Base-by-base conservation (phyloP, 2,797 vertebrate species). In the Chromis chromis region DNA sequence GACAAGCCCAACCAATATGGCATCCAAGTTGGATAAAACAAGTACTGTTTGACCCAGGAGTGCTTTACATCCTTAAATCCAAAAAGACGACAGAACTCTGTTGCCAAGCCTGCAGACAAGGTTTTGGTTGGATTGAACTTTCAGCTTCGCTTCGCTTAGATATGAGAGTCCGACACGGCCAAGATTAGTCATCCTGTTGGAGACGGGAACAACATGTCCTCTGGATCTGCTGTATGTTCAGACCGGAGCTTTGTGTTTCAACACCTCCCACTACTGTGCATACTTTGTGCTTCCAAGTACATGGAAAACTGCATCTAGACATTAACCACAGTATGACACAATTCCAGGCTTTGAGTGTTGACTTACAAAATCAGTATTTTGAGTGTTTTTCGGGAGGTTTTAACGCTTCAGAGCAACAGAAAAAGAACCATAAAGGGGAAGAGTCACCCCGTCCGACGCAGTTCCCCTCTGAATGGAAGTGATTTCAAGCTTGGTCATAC, bases 151-250 rank as follows among this genome's bases (percentile, higher is more conserved):
- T 85, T 36, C 42, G 33, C 69, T 85, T 36, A 81, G 82, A 88
- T 91, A 91, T 83, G 79, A 84, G 49, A 67, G 24, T 24, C 39
- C 33, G 52, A 86, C 78, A 56, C n/a, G 14, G 87, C 89, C 90
- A 88, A 90, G 70, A 86, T 86, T 68, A 83, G 66, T 79, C 78
- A 82, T 70, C 57, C 74, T 77, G 73, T 74, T 0, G 31, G 71
- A 60, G 55, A 63, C 55, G 82, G 71, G 86, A 90, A 90, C 87
- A 89, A 55, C 52, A 31, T 89, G 86, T 87, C 63, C 82, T 82
- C 80, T 81, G 86, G 79, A 78, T 77, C 74, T 72, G 62, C 65
- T 81, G 66, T 80, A 31, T 55, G 63, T 68, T 68, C 53, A 76
- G 65, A 76, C 55, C 42, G 9, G 63, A 71, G 44, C 58, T 64